A percentile compares a stretch with the other conserved stretches of the same genome.
Evolutionary conservation across 1,140 invertebrate species (phyloP).

Genomic region (Melitaea cinxia): DNA sequence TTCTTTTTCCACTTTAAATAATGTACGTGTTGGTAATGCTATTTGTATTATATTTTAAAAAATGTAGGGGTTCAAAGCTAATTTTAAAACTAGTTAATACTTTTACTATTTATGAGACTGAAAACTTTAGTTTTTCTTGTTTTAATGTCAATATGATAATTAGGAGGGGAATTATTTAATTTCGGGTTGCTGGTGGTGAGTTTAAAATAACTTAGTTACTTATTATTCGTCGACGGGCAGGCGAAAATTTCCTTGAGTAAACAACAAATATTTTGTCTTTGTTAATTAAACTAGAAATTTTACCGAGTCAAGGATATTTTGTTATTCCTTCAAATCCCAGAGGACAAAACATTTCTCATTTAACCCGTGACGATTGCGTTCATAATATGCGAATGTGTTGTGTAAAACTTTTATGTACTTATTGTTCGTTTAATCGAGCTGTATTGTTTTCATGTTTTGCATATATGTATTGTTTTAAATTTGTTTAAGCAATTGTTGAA

Average conservation of each 20-base stretch:
- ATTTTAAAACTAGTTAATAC: no score
- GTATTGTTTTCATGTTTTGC: no score
- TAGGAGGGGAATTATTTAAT: background rate
- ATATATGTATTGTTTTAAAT: no score
- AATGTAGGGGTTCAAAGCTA: no score
- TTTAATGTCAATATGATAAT: background rate
- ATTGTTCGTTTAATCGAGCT: no score
- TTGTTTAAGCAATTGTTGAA: no score
- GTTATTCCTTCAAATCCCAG: background rate
- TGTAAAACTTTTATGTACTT: no score
- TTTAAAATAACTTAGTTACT: constrained; percentile 10
- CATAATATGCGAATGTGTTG: background rate
- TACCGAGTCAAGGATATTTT: background rate
- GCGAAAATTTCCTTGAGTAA: constrained; percentile 12
- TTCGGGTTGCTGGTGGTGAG: background rate
- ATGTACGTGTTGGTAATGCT: no score
- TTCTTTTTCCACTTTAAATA: no score
- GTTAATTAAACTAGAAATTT: constrained; percentile 17
- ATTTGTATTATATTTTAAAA: no score
- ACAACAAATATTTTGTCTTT: constrained; percentile 15
- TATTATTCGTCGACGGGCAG: constrained; percentile 11
- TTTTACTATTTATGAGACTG: no score
- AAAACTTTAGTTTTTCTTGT: no score
- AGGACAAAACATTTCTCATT: background rate
- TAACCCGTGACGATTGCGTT: background rate